Base-by-base conservation (phyloP, 2,113 vertebrate genomes). In the Pseudopipra pipra region DNA sequence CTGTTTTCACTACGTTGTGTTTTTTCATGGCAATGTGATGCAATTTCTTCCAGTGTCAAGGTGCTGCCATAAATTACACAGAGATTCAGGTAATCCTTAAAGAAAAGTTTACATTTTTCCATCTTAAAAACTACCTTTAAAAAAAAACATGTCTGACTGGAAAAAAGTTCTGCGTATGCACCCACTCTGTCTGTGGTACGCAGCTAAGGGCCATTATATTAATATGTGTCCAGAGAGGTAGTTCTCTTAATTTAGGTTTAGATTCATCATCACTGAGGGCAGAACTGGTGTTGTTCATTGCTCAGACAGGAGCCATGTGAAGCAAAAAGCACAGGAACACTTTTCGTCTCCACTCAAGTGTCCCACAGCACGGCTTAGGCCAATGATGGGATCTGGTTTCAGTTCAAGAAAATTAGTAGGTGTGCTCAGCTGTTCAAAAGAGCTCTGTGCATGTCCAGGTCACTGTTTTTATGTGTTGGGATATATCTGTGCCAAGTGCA, bases 41-140 rank as follows among this genome's bases (percentile, higher is more conserved):
- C 87, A 81, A 39, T 98, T 97, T 97, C 95, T 92, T 97, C 59
- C 94, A 91, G 67, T 89, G 79, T 96, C 95, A 96, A 93, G 93
- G 73, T 79, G 81, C 95, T 97, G 96, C 73, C 83, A 89, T 93
- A 93, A 97, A 87, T 97, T 91, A 96, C 96, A 86, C 89, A 91
- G 89, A 96, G 67, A 94, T 93, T 95, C 95, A 89, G 85, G 89
- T 80, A 89, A 77, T 31, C 59, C 59, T 59, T 63, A 89, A 84
- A 92, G 80, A 95, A 96, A 94, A 85, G 56, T 84, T 85, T 44
- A 35, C 5, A 1, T 25, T 56, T 68, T 90, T 54, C n/a, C 14
- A 63, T 43, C 55, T 82, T n/a, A 47, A 65, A 85, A 88, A 67
- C 20, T 25, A 15, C 31, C 44, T 88, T 90, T 22, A 22, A 89